These are phyloP conservation scores for Heliothis subflexa DNA, from an alignment of 1,140 invertebrate genomes.

Conservation along the genomic window DNA sequence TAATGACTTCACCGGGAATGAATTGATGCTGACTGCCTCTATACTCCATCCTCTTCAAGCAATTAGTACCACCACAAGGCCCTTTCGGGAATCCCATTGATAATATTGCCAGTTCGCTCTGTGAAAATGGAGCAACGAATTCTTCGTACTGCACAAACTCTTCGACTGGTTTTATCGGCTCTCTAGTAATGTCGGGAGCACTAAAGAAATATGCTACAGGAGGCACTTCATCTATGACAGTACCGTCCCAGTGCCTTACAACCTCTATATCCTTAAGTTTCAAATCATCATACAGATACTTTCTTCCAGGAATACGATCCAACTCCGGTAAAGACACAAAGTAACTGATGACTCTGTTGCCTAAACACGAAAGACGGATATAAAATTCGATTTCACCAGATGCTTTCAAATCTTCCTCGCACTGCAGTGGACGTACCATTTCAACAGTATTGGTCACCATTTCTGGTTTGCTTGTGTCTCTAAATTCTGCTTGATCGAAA, in stretches of 20 bases:
- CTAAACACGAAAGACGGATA: conserved; percentile 76
- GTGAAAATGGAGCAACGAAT: conserved; percentile 75
- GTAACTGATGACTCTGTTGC: conserved; percentile 75
- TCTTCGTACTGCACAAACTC: conserved; percentile 73
- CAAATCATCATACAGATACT: conserved; percentile 78
- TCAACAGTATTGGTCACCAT: conserved; percentile 80
- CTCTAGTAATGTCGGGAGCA: conserved; percentile 76
- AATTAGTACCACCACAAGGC: conserved; percentile 81
- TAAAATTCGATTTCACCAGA: conserved; percentile 81
- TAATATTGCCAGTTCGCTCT: conserved; percentile 75
- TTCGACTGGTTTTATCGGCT: conserved; percentile 71
- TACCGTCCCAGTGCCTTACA: conserved; percentile 80
- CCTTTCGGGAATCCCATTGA: conserved; percentile 83
- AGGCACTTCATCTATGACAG: conserved; percentile 74
- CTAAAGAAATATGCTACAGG: conserved; percentile 78
- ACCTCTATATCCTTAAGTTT: conserved; percentile 80
- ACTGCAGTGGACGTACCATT: conserved; percentile 70
- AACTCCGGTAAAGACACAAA: conserved; percentile 81
- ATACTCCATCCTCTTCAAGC: conserved; percentile 80
- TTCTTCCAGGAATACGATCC: conserved; percentile 77
- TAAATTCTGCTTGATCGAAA: conserved; percentile 75
- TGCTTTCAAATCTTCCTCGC: conserved; percentile 79
- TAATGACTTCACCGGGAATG: conserved; percentile 73
- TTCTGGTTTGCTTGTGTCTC: conserved; percentile 70
- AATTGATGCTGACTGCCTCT: conserved; percentile 80